A percentile compares a stretch with the other conserved stretches of the same genome.
Evolutionary conservation across 1,140 invertebrate species (phyloP).

Genomic region (Apocrypta bakeri): DNA sequence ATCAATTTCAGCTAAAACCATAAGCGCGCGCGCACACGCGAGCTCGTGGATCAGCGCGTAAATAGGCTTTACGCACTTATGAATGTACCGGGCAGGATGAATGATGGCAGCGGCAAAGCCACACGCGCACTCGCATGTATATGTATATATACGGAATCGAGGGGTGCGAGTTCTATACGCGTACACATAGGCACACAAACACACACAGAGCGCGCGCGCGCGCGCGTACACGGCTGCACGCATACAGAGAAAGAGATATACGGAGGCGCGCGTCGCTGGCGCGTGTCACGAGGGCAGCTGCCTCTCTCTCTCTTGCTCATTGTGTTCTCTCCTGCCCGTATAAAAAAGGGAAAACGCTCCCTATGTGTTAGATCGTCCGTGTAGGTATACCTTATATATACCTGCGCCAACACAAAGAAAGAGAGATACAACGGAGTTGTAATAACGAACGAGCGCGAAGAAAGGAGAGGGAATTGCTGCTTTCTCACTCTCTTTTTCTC

Average conservation of each 20-base stretch:
- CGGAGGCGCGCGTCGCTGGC: constrained; percentile 43
- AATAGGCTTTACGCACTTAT: constrained; percentile 42
- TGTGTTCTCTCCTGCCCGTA: constrained; percentile 52
- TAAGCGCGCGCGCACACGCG: not conserved
- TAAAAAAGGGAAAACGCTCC: constrained; percentile 55
- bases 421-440: not conserved
- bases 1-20: constrained; percentile 29
- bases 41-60: constrained; percentile 25
- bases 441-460: constrained; percentile 42
- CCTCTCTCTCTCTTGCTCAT: constrained; percentile 46
- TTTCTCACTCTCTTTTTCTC: no score
- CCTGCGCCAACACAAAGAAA: not conserved
- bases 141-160: not conserved
- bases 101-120: constrained; percentile 35
- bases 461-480: constrained; percentile 41
- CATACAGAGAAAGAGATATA: not conserved
- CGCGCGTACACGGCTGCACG: not conserved
- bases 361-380: constrained; percentile 5
- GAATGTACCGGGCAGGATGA: constrained; percentile 29
- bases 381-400: not conserved
- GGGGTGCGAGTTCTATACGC: not conserved
- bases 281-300: constrained; percentile 62
- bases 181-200: constrained; percentile 14
- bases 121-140: not conserved
- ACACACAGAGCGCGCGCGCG: no score